Base-by-base conservation (phyloP, 2,797 vertebrate species). In the Neosilurus hyrtlii region DNA sequence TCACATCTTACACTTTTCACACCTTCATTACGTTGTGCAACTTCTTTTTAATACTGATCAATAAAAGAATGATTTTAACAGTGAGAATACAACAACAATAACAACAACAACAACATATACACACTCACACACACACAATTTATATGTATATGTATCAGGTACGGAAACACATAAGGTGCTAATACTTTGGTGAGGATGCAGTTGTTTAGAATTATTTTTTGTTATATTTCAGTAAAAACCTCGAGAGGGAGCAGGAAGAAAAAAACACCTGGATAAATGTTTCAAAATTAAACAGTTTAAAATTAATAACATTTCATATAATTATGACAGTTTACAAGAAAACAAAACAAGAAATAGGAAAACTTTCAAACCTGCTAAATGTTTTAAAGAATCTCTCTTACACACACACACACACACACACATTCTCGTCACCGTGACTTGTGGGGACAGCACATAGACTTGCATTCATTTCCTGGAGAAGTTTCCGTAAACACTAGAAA, bases 111-210 rank as follows among this genome's bases (percentile, higher is more conserved):
- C 8, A 4, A 43, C 43, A 43, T 8, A 65, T 1, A 16, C 9
- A 63, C 62, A 63, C 62, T 24, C 4, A 56, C 54, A 56, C 54
- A 56, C 54, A 56, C 54, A 56, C 54, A 56, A 30, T 30, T 30
- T 30, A 30, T 30, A 30, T 30, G n/a, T n/a, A 30, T 30, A 30
- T 30, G 30, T 30, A 30, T 30, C 30, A 30, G 30, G 1, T 75
- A 26, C 14, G 22, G 8, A 52, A 62, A 78, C 61, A 71, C 70
- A 54, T 77, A 62, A 81, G 79, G 74, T 81, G 79, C 79, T 72
- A 78, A 77, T 63, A 81, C 51, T 71, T 43, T 70, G 4, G n/a
- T 49, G 66, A 65, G 30, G 30, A 30, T 30, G 30, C 37, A 63
- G 12, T 35, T 43, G 16, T 59, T 11, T 9, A 26, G 8, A 54